These are phyloP conservation scores for Drosophila falleni DNA, from an alignment of 2,888 invertebrate species.

Conservation along the genomic window DNA sequence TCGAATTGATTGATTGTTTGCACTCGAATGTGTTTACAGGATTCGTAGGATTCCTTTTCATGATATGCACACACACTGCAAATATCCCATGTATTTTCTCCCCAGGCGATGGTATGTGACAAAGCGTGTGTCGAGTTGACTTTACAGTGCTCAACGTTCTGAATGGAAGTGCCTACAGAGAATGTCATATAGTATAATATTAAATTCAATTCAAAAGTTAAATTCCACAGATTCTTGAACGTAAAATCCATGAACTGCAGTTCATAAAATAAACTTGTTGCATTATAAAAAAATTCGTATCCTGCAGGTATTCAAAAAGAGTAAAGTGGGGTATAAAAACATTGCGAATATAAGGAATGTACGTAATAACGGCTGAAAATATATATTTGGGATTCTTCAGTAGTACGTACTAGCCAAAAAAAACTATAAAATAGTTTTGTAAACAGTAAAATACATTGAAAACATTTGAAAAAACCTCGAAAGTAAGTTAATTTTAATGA, in stretches of 20 bases:
- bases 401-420: too few species aligned
- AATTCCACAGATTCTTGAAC: slow-evolving; percentile 11
- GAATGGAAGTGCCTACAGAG: slow-evolving; percentile 16
- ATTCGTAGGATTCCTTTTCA: slow-evolving; percentile 8
- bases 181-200: slow-evolving; percentile 7
- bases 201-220: slow-evolving; percentile 18
- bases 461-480: too few species aligned
- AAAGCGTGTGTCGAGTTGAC: slow-evolving; percentile 4
- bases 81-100: slow-evolving; percentile 22
- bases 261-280: background rate
- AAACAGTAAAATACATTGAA: too few species aligned
- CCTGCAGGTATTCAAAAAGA: too few species aligned
- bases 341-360: too few species aligned
- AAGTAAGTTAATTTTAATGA: too few species aligned
- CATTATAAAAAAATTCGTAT: too few species aligned
- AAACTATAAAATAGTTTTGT: too few species aligned
- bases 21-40: slow-evolving; percentile 34
- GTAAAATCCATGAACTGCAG: slow-evolving; percentile 2
- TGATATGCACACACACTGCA: slow-evolving; percentile 19
- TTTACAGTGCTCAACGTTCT: slow-evolving; percentile 6
- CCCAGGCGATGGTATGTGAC: slow-evolving; percentile 2
- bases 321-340: too few species aligned
- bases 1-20: slow-evolving; percentile 69
- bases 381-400: too few species aligned
- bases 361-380: too few species aligned